Evolutionary conservation across 2,113 vertebrate genomes (phyloP).

Genomic region (Brachypodius melanocephalos): DNA sequence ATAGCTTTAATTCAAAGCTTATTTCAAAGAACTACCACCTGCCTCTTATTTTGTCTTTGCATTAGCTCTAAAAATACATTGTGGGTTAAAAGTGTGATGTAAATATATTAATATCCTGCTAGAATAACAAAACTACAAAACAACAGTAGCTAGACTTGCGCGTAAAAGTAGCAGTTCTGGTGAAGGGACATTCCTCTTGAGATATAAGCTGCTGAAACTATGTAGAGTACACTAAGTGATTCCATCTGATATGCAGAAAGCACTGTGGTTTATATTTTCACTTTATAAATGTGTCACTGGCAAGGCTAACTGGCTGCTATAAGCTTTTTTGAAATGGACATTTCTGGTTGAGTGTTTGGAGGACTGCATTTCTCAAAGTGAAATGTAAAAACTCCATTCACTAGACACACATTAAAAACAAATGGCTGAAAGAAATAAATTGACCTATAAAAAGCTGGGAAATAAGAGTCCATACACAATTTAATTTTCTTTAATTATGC

Average conservation of each 20-base stretch:
- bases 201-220: conserved; percentile 40
- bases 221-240: conserved; percentile 55
- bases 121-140: conserved; percentile 16
- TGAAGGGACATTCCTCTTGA: conserved; percentile 36
- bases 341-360: conserved; percentile 61
- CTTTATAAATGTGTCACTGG: conserved; percentile 70
- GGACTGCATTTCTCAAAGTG: conserved; percentile 49
- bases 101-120: not conserved
- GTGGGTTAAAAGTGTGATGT: not conserved
- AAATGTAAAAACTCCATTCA: conserved; percentile 54
- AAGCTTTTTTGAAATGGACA: conserved; percentile 55
- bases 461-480: not conserved
- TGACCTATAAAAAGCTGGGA: conserved; percentile 32
- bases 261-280: conserved; percentile 64
- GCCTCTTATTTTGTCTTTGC: not conserved
- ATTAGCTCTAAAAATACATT: not conserved
- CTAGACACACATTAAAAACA: conserved; percentile 50
- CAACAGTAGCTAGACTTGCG: conserved; percentile 52
- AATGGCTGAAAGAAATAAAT: conserved; percentile 46
- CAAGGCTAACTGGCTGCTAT: conserved; percentile 63
- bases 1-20: conserved; percentile 8
- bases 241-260: conserved; percentile 72
- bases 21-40: conserved; percentile 14
- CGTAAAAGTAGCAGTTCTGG: conserved; percentile 58
- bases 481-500: conserved; percentile 46